Evolutionary conservation across 2,113 vertebrate species (phyloP).

Genomic region (Psophia crepitans): DNA sequence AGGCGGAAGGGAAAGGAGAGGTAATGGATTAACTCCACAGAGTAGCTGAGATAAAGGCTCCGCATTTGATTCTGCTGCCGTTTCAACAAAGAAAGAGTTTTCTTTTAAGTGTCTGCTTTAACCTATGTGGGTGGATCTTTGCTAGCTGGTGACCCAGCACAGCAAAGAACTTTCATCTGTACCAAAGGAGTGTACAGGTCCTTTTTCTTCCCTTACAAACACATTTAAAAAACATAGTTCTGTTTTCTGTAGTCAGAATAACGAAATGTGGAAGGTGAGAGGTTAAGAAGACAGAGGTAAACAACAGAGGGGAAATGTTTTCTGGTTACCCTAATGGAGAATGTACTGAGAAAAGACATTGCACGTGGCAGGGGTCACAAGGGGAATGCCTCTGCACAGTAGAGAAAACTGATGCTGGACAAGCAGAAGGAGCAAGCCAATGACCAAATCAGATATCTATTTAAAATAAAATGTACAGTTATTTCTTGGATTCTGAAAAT

Average conservation of each 20-base stretch:
- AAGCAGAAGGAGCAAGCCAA: background rate
- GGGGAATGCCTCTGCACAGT: background rate
- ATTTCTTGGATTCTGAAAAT: background rate
- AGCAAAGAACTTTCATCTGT: background rate
- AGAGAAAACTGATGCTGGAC: background rate
- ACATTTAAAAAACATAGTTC: background rate
- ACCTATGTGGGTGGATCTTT: background rate
- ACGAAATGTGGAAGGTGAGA: background rate
- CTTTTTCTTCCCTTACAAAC: background rate
- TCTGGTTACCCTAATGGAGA: background rate
- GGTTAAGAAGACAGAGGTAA: background rate
- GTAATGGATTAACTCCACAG: background rate
- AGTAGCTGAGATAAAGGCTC: background rate
- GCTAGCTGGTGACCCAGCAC: background rate
- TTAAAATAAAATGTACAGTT: background rate
- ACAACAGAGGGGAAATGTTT: background rate
- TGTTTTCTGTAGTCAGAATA: background rate
- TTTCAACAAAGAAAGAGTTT: background rate
- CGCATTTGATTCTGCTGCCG: background rate
- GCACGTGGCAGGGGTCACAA: background rate
- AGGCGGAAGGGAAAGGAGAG: background rate
- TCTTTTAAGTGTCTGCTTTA: constrained; percentile 7
- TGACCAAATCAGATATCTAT: background rate
- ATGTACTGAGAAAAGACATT: background rate
- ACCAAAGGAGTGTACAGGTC: background rate